A percentile compares a stretch with the other conserved stretches of the same genome.
These are phyloP conservation scores for Pygoscelis adeliae DNA, from an alignment of 2,113 vertebrate genomes.

Conservation along the genomic window DNA sequence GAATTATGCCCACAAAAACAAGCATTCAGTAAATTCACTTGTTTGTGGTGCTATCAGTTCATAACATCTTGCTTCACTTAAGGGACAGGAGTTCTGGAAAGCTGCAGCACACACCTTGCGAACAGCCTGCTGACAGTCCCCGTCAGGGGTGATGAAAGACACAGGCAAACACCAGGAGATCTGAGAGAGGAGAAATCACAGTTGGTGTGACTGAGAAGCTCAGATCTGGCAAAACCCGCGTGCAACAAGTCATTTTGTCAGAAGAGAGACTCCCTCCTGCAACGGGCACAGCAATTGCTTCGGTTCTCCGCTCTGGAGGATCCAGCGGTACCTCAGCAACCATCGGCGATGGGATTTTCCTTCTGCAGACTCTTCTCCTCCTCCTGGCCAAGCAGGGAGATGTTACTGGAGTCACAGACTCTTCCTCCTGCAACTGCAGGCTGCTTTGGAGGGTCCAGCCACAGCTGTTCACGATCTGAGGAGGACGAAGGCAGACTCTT, in stretches of 20 bases:
- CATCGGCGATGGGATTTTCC: accelerated
- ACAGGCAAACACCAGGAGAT: neutral
- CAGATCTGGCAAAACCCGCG: neutral
- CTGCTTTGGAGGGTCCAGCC: neutral
- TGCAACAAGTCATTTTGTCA: neutral
- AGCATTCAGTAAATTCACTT: neutral
- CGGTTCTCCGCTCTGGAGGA: accelerated
- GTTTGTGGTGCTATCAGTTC: neutral
- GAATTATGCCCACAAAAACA: neutral
- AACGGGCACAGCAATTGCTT: neutral
- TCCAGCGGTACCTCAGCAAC: accelerated
- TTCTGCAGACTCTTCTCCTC: neutral
- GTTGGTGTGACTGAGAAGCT: neutral
- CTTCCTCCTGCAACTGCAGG: neutral
- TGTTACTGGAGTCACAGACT: neutral
- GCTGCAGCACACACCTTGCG: neutral
- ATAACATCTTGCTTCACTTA: neutral
- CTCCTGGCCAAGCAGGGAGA: neutral
- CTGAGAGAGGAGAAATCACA: neutral
- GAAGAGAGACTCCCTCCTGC: neutral
- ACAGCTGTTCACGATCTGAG: neutral
- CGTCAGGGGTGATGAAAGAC: accelerated
- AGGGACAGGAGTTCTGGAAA: neutral
- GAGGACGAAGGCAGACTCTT: neutral
- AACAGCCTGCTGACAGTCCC: neutral